Percentiles rank a stretch among this genome's conserved stretches.
Evolutionary conservation across 2,797 vertebrate species (phyloP).

Genomic region (Phataginus tricuspis): DNA sequence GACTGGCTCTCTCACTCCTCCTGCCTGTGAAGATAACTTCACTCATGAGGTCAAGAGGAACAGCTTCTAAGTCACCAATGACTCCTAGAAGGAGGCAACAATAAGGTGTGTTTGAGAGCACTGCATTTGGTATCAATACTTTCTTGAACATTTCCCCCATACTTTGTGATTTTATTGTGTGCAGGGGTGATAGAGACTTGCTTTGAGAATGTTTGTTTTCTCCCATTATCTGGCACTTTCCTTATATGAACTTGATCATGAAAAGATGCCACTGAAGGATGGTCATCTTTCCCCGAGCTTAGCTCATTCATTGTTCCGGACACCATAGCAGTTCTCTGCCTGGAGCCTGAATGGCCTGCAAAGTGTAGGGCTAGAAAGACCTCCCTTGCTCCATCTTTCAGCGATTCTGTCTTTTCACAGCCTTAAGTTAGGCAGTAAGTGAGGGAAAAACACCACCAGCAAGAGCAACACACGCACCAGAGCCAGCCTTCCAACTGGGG

Average conservation of each 20-base stretch:
- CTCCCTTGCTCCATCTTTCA: background rate
- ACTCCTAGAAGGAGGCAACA: background rate
- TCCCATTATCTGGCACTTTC: background rate
- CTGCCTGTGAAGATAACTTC: background rate
- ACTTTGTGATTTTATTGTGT: background rate
- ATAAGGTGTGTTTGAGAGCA: background rate
- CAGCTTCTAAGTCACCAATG: background rate
- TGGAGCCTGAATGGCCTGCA: background rate
- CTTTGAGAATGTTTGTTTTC: conserved; percentile 3
- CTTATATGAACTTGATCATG: background rate
- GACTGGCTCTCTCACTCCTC: background rate
- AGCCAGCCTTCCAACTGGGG: background rate
- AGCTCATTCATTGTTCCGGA: background rate
- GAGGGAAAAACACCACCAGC: background rate
- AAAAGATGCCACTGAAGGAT: background rate
- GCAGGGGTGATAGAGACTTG: background rate
- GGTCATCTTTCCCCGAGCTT: background rate
- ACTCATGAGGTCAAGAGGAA: background rate
- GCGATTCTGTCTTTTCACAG: background rate
- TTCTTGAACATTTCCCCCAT: background rate
- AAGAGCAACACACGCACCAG: background rate
- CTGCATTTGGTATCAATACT: background rate
- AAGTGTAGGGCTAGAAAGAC: background rate
- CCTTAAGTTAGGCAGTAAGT: background rate
- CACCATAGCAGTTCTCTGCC: background rate